phyloP scores from a whole-genome alignment of 2,888 invertebrate genomes.

The Oxytorus armatus region DNA sequence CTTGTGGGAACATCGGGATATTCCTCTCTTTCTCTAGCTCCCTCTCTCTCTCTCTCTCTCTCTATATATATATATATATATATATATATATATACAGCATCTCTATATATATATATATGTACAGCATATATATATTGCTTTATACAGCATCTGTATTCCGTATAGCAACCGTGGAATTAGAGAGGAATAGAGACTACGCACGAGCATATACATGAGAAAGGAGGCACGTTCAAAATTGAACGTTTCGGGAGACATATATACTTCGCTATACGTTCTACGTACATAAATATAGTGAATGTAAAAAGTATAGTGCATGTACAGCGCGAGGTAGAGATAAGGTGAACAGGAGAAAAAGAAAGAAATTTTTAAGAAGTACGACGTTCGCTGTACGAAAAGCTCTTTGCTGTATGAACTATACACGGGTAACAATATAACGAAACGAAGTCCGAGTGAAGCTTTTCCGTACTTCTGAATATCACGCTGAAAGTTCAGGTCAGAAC shows the following conservation, averaged over 20 bases:
- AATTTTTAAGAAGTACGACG: constrained; percentile 20
- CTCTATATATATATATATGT: too few relatives aligned
- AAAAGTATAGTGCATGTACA: constrained; percentile 4
- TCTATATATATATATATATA: too few relatives aligned
- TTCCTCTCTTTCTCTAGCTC: constrained; percentile 2
- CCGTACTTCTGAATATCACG: not conserved
- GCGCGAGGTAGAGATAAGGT: not conserved
- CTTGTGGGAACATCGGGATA: not conserved
- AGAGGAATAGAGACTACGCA: constrained; percentile 26
- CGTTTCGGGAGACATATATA: constrained; percentile 21
- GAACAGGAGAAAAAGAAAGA: constrained; percentile 10
- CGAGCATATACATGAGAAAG: constrained; percentile 32
- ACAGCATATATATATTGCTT: not conserved
- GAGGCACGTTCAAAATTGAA: constrained; percentile 61
- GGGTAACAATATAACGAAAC: constrained; percentile 26
- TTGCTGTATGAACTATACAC: constrained; percentile 8
- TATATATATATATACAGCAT: too few relatives aligned
- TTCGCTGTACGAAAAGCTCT: constrained; percentile 31
- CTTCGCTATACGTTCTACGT: not conserved
- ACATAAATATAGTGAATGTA: not conserved
- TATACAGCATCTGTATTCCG: constrained; percentile 7
- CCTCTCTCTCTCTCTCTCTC: too few relatives aligned
- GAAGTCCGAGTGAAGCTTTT: constrained; percentile 15
- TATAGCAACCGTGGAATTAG: constrained; percentile 36
- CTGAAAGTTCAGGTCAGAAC: constrained; percentile 27